Evolutionary conservation across 2,113 vertebrate genomes (phyloP), one percentile per base, ranked within the genome.

Genomic region (Odobenus rosmarus): DNA sequence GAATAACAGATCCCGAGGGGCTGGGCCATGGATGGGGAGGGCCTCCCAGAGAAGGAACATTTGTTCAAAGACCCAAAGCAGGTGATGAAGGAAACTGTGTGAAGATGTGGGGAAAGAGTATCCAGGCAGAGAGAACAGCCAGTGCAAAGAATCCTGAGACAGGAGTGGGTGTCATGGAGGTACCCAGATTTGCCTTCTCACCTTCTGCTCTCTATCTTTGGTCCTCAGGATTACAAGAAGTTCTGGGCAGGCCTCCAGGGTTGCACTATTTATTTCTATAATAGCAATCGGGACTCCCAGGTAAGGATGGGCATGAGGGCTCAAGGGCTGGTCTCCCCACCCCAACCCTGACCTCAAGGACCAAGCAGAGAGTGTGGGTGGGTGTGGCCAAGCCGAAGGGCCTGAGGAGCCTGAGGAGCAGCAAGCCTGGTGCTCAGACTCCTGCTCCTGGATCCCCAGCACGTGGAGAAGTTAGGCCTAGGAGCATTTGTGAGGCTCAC

Each of bases 181-280:
- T 2, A 2, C 4, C 36, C 57, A 1, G 39, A 57, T 18, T 80
- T 11, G 61, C 67, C 71, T 26, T 3, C 59, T 97, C 88, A 64
- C 51, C 51, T 76, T 92, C 67, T 72, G 83, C 57, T 67, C 67
- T 83, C 74, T 24, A 23, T 31, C 31, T 95, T 42, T 76, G 62
- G 6, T 39, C 90, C 16, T 69, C 94, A 99, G 99, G 98, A 97
- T 2, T 98, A 99, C 55, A 98, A 96, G 39, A 99, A 98, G 77
- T 98, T 99, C 84, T 99, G 99, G 99, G 98, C 99, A 0, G 98
- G 99, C 24, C 98, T 99, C 31, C 99, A 98, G 97, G 99, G 99
- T 31, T 98, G 98, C 81, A 82, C 95, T 0, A 97, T 99, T 9
- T 99, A 98, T 97, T 99, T 99, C 98, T 99, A 99, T 97, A 97